Evolutionary conservation across 2,888 invertebrate genomes (phyloP), one percentile per base, ranked within the genome.

Genomic region (Andrena haemorrhoa): DNA sequence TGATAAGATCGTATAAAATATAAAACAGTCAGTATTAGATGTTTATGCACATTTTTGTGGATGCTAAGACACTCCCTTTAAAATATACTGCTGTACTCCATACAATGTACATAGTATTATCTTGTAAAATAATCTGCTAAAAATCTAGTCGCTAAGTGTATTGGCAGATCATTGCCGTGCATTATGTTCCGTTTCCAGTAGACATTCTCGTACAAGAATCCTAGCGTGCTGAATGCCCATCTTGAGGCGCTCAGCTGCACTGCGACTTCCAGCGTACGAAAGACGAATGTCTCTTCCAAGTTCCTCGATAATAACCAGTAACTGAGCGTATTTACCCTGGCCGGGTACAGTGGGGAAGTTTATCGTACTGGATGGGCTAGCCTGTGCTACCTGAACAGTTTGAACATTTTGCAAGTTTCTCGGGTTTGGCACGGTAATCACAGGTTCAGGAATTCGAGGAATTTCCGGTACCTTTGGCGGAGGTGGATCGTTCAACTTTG

Each of bases 281-380:
- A 94, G 86, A 79, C 94, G 94, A 83, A 94, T 94, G 68, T 94
- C 94, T 79, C 94, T 91, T 6, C 94, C 94, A 56, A 94, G 93
- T 89, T 94, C 94, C 83, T 94, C 94, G 72, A 94, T 94, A 49
- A 94, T 94, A 23, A 93, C 92, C 80, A 94, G 83, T 64, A 94
- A 79, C 77, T 94, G 94, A 74, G 94, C 93, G 76, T 94, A 94
- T 79, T 94, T 94, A 60, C 94, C 94, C 81, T 94, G 94, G n/a
- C 94, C 94, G 56, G 94, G 93, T 74, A 94, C 93, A 23, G 91
- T 89, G 23, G 93, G 92, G 82, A 93, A 93, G 75, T 93, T 94
- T 71, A 93, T 93, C 53, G 93, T 90, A 88, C 91, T 91, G 73
- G 93, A 92, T 73, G 93, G 93, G 85, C 93, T 94, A 29, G 93